Conservation (phyloP, 2,888 invertebrate genomes). For the Nomada ferruginata region DNA sequence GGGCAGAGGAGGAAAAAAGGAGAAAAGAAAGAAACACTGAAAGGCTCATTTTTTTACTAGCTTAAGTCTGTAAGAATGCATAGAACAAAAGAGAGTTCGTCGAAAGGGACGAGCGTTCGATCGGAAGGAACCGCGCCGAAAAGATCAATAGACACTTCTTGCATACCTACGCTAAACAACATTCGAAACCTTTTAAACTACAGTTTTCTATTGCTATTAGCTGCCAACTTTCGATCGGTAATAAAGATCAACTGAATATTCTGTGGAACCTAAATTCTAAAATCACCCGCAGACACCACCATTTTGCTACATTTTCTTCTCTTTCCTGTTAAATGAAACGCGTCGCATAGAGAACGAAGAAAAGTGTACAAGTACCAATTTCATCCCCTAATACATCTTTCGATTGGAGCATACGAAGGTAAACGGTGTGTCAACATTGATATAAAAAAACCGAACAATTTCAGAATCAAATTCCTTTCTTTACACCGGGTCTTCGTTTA, state of each 20-base stretch:
- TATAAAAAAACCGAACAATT: not conserved
- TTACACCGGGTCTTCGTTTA: not conserved
- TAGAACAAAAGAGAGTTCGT: slow-evolving; percentile 38
- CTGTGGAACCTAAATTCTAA: no score
- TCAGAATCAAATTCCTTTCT: not conserved
- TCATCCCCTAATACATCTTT: not conserved
- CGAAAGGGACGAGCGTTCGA: slow-evolving; percentile 73
- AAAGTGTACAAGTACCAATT: not conserved
- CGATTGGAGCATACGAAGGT: not conserved
- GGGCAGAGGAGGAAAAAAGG: not conserved
- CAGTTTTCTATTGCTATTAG: no score
- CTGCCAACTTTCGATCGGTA: no score
- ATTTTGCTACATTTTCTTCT: not conserved
- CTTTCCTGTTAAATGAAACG: not conserved
- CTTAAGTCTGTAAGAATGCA: slow-evolving; percentile 46
- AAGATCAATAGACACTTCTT: not conserved
- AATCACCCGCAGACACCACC: not conserved
- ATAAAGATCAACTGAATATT: no score
- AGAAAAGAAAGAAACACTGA: not conserved
- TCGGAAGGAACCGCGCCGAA: slow-evolving; percentile 46
- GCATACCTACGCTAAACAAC: no score
- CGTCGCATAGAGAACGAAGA: no score
- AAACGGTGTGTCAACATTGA: no score
- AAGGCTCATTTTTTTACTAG: slow-evolving; percentile 60
- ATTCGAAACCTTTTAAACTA: no score